phyloP scores from a whole-genome alignment of 2,797 vertebrate genomes.

The Petrocephalus sullivani region DNA sequence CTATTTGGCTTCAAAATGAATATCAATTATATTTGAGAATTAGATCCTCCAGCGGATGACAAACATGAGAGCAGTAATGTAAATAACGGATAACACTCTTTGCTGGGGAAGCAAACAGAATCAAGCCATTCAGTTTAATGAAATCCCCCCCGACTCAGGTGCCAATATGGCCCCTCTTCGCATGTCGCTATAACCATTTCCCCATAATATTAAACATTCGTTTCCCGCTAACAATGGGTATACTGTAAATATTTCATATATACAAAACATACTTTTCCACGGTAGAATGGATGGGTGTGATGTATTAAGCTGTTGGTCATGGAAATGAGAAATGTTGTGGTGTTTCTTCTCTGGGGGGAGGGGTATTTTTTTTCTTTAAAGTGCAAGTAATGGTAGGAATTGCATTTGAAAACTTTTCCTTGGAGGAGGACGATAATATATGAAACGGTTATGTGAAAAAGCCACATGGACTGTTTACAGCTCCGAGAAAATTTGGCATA shows the following conservation, averaged over 20 bases:
- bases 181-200: neutral
- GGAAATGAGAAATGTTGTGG: neutral
- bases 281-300: neutral
- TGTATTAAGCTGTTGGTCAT: neutral
- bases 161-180: constrained; percentile 23
- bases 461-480: neutral
- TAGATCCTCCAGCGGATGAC: constrained; percentile 41
- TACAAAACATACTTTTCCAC: neutral
- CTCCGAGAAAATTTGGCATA: neutral
- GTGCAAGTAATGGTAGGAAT: neutral
- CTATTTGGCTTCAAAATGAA: constrained; percentile 59
- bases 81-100: constrained; percentile 45
- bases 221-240: neutral
- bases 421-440: neutral
- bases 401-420: neutral
- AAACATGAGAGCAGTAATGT: constrained; percentile 54
- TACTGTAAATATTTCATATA: constrained; percentile 1
- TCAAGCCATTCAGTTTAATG: constrained; percentile 24
- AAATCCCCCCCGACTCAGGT: constrained; percentile 20
- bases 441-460: neutral
- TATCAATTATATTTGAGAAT: constrained; percentile 60
- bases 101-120: constrained; percentile 3
- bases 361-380: neutral
- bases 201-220: neutral
- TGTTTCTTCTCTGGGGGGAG: neutral